A percentile compares a stretch with the other conserved stretches of the same genome.
phyloP scores from a whole-genome alignment of 2,797 vertebrate genomes.

The Potorous gilbertii region DNA sequence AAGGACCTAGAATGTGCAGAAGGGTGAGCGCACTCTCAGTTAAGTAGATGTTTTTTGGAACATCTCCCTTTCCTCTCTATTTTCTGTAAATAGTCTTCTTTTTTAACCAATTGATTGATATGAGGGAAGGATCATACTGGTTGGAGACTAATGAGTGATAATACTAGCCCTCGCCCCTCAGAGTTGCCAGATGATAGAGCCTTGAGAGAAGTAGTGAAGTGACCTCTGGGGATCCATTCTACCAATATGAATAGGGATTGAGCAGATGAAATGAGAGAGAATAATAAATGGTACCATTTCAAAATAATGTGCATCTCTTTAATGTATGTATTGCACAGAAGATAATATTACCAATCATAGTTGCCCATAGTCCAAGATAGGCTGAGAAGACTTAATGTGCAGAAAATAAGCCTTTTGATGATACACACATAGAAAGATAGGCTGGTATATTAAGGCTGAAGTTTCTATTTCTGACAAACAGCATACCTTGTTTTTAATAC shows the following conservation, averaged over 20 bases:
- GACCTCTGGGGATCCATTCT: neutral
- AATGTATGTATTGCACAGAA: conserved; percentile 19
- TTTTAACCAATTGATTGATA: neutral
- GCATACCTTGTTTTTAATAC: conserved; percentile 49
- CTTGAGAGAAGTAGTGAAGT: neutral
- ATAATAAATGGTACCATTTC: neutral
- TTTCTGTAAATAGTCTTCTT: neutral
- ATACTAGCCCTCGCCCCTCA: neutral
- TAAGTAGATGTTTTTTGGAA: neutral
- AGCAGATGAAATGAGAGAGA: neutral
- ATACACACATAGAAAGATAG: neutral
- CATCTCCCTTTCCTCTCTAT: neutral
- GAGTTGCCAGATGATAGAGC: neutral
- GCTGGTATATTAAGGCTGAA: conserved; percentile 51
- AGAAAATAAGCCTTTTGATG: conserved; percentile 6
- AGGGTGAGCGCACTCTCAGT: neutral
- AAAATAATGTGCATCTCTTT: neutral
- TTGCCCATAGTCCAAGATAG: conserved; percentile 45
- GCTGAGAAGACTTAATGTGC: conserved; percentile 39
- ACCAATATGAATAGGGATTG: neutral
- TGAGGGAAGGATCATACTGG: neutral
- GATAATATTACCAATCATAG: conserved; percentile 37
- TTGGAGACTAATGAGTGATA: neutral
- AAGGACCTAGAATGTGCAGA: neutral
- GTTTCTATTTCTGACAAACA: conserved; percentile 51